Evolutionary conservation across 2,113 vertebrate species (phyloP), one percentile per base, ranked within the genome.

Genomic region (Stigmatopora argus): DNA sequence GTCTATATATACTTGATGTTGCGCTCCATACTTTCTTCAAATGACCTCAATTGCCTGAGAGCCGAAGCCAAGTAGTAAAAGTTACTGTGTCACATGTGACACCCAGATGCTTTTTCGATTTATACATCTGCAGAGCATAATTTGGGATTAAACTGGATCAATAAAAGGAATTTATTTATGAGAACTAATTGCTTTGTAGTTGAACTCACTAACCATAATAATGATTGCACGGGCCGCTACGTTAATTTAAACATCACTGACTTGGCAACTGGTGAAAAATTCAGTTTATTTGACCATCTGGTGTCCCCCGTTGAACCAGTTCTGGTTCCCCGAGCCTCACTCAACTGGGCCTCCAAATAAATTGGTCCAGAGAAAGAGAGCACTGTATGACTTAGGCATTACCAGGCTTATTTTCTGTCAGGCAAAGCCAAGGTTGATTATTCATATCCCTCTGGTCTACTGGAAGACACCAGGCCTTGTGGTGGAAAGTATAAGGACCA

Each of bases 361-460:
- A 45, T 64, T 66, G 0, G 1, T 55, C 52, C 41, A 35, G 56
- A 73, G 63, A 72, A 71, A 79, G 65, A 56, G 44, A 65, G 73
- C 56, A 48, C 64, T 81, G 74, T 56, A 53, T 62, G 63, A 62
- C 65, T 71, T 69, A 18, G 62, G 68, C 46, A 19, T 4, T 56
- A 59, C 64, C 77, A 73, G 46, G 18, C 71, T 77, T 84, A 77
- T 85, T 84, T 85, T 75, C 74, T 70, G 62, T 76, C 71, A 64
- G 72, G 74, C 57, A 69, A 67, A 73, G 78, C 62, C 64, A 62
- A 41, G 64, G 64, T 67, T 65, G 77, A 83, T 83, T 78, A 83
- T 86, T 87, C 83, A 74, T 80, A 73, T 71, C 70, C 79, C 38
- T 75, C 73, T 38, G 65, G 71, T 77, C 69, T 80, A 79, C 80